Conservation (phyloP, 2,797 vertebrate genomes). For the Hydrolagus colliei region DNA sequence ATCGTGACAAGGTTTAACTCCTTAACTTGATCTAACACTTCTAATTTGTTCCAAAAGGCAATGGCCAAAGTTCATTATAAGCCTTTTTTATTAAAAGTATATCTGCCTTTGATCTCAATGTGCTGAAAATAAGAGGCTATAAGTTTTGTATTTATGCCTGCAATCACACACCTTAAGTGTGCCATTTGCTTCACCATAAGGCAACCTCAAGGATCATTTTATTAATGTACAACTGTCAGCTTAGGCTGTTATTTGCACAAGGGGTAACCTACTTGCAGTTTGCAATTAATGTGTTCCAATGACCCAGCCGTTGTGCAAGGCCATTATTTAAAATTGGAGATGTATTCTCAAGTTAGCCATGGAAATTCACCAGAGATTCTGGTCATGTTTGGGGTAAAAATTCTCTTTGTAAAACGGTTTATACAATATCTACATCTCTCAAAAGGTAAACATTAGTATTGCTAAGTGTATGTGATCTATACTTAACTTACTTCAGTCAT, state of each 20-base stretch:
- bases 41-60: background rate
- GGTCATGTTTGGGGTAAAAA: background rate
- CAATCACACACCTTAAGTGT: background rate
- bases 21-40: background rate
- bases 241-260: slow-evolving; percentile 47
- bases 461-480: no score
- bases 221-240: slow-evolving; percentile 49
- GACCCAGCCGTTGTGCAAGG: slow-evolving; percentile 44
- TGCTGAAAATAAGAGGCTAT: background rate
- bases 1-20: background rate
- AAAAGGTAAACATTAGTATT: no score
- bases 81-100: slow-evolving; percentile 47
- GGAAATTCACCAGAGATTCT: slow-evolving; percentile 42
- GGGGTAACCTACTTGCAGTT: slow-evolving; percentile 36
- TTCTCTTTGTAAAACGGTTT: no score
- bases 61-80: slow-evolving; percentile 32
- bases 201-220: slow-evolving; percentile 51
- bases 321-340: slow-evolving; percentile 47
- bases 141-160: background rate
- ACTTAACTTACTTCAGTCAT: no score
- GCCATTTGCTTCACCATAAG: slow-evolving; percentile 43
- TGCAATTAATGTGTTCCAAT: slow-evolving; percentile 34
- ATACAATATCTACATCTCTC: no score
- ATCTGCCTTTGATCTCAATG: slow-evolving; percentile 27
- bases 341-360: slow-evolving; percentile 39